Evolutionary conservation across 2,113 vertebrate genomes (phyloP), one percentile per base, ranked within the genome.

Genomic region (Caracal caracal): DNA sequence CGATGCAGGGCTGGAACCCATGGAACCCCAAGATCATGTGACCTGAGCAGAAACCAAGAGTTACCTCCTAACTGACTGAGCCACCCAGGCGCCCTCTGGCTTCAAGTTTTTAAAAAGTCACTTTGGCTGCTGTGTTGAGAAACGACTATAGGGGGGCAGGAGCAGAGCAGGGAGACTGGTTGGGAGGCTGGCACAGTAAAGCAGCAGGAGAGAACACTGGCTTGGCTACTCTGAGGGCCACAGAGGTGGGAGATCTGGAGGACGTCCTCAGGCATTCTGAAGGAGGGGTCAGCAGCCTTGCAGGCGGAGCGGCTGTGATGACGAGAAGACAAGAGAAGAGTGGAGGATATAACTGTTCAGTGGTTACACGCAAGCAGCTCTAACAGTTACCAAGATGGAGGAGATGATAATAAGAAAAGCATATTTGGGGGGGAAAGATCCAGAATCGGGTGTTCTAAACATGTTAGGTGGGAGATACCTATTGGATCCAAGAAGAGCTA

Each of bases 211-310:
- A 49, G 22, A 35, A 65, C n/a, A 17, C n/a, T 9, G 33, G 33
- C 59, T 82, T n/a, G 71, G 89, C 56, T 51, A 49, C 6, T 0
- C 9, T 13, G 47, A 22, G 35, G 51, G 43, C 35, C 33, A 47
- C 30, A 5, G 84, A 51, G 51, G 5, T 53, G 12, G 33, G 10
- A 66, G 56, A 19, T 11, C 10, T 20, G 40, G 43, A 78, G 20
- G 40, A 47, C 75, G 66, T 24, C 24, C 0, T 15, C 0, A 0
- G 2, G 6, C 26, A 6, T 22, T 65, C 59, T 28, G n/a, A 16
- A 9, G 56, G 20, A 2, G n/a, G 28, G 6, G 35, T 12, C 30
- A 2, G 20, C 4, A 43, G 17, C 63, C 3, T 0, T 24, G 35
- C 30, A 17, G 15, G 20, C 15, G 9, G 61, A 10, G 1, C 15